Evolutionary conservation across 1,140 invertebrate genomes (phyloP).

Genomic region (Drosophila varians): DNA sequence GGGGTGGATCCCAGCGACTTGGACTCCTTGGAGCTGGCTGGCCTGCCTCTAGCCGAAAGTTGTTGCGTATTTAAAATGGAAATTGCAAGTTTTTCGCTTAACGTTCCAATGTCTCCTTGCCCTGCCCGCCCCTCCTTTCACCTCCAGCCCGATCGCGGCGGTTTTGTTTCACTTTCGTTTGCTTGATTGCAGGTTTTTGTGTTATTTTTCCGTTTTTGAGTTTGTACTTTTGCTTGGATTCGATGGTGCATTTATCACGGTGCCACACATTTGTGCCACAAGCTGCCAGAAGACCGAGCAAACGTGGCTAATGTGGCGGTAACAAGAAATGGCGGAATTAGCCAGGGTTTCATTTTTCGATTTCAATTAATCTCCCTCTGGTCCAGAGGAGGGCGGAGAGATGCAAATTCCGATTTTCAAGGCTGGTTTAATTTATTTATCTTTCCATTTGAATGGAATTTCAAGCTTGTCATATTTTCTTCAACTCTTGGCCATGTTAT

Average conservation of each 20-base stretch:
- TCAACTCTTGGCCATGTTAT: constrained; percentile 48
- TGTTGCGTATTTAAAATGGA: constrained; percentile 81
- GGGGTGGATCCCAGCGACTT: neutral
- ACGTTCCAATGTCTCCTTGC: constrained; percentile 26
- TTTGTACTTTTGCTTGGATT: constrained; percentile 7
- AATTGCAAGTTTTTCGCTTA: constrained; percentile 76
- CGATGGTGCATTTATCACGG: constrained; percentile 74
- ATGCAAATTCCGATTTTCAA: constrained; percentile 7
- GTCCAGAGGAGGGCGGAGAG: too few species aligned
- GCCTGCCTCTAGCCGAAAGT: constrained; percentile 79
- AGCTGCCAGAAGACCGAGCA: constrained; percentile 44
- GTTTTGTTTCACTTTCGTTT: constrained; percentile 82
- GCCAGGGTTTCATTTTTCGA: constrained; percentile 62
- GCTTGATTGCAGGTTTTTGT: constrained; percentile 76
- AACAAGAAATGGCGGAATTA: constrained; percentile 21
- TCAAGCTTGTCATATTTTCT: constrained; percentile 52
- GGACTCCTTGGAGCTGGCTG: constrained; percentile 6
- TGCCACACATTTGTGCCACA: constrained; percentile 73
- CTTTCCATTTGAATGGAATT: too few species aligned
- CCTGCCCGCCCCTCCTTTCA: constrained; percentile 8
- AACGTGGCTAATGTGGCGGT: constrained; percentile 15
- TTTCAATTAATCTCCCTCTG: constrained; percentile 31
- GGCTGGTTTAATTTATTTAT: too few species aligned
- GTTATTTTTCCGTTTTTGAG: constrained; percentile 17
- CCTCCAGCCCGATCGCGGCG: constrained; percentile 34